phyloP scores from a whole-genome alignment of 1,140 invertebrate genomes.

The Potamilus streckersoni region DNA sequence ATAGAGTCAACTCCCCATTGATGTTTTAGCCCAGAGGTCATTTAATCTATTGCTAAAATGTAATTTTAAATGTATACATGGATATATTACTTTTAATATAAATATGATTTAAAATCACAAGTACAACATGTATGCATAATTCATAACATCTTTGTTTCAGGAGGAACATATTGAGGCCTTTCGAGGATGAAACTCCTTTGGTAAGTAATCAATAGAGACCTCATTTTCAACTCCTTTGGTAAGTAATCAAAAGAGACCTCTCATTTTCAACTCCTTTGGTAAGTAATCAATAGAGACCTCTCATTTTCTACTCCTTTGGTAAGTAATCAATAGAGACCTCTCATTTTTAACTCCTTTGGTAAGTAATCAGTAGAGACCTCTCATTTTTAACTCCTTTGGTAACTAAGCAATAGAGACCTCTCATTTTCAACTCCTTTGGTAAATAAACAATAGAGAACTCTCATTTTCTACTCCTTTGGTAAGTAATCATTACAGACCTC shows the following conservation, averaged over 20 bases:
- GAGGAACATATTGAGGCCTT: constrained; percentile 68
- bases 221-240: constrained; percentile 62
- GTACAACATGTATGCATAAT: background rate
- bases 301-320: constrained; percentile 69
- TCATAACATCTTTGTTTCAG: constrained; percentile 43
- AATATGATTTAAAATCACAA: background rate
- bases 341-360: constrained; percentile 69
- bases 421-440: constrained; percentile 69
- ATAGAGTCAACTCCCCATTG: no score
- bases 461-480: constrained; percentile 69
- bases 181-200: constrained; percentile 69
- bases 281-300: constrained; percentile 27
- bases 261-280: constrained; percentile 69
- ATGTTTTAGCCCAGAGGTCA: no score
- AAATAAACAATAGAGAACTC: constrained; percentile 27
- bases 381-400: constrained; percentile 69
- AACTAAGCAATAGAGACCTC: constrained; percentile 27
- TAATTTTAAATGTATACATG: no score
- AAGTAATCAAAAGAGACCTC: constrained; percentile 26
- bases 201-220: constrained; percentile 45
- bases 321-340: constrained; percentile 27
- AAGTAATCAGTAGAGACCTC: constrained; percentile 26
- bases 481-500: constrained; percentile 25
- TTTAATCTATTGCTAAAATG: no score
- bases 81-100: background rate